Conservation (phyloP, 2,888 invertebrate genomes). For the Allygus modestus region DNA sequence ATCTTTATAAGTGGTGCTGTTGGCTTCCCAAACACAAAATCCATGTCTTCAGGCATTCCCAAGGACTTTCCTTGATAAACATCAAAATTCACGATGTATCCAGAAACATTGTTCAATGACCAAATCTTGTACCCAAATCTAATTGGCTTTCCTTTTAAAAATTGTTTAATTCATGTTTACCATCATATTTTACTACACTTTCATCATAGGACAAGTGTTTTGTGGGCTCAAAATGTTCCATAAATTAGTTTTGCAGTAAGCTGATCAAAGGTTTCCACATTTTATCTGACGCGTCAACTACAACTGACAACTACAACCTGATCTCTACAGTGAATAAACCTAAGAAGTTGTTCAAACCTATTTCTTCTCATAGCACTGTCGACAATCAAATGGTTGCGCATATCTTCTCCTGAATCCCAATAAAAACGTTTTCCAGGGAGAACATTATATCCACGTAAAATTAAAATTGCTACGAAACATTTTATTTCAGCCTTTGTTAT, state of each 20-base stretch:
- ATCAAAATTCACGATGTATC: slow-evolving; percentile 72
- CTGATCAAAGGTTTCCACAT: slow-evolving; percentile 66
- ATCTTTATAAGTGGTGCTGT: slow-evolving; percentile 61
- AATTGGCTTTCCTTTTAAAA: slow-evolving; percentile 72
- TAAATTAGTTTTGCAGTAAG: slow-evolving; percentile 52
- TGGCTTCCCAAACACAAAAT: slow-evolving; percentile 6
- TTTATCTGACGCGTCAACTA: slow-evolving; percentile 65
- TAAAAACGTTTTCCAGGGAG: slow-evolving; percentile 65
- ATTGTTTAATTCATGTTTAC: slow-evolving; percentile 71
- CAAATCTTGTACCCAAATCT: slow-evolving; percentile 72
- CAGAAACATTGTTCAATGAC: slow-evolving; percentile 69
- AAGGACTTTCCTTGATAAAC: slow-evolving; percentile 70
- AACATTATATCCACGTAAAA: slow-evolving; percentile 65
- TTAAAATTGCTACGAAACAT: slow-evolving; percentile 67
- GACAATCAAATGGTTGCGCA: slow-evolving; percentile 64
- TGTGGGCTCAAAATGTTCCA: slow-evolving; percentile 66
- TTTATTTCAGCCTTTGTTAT: slow-evolving; percentile 58
- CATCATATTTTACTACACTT: slow-evolving; percentile 72
- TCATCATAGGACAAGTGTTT: slow-evolving; percentile 70
- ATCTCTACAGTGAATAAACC: slow-evolving; percentile 66
- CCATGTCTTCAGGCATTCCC: not conserved
- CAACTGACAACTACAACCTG: slow-evolving; percentile 55
- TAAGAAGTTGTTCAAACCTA: slow-evolving; percentile 66
- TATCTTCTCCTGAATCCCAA: slow-evolving; percentile 66
- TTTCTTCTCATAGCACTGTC: slow-evolving; percentile 66